Evolutionary conservation across 1,140 invertebrate species (phyloP).

Genomic region (Bombus confusus): DNA sequence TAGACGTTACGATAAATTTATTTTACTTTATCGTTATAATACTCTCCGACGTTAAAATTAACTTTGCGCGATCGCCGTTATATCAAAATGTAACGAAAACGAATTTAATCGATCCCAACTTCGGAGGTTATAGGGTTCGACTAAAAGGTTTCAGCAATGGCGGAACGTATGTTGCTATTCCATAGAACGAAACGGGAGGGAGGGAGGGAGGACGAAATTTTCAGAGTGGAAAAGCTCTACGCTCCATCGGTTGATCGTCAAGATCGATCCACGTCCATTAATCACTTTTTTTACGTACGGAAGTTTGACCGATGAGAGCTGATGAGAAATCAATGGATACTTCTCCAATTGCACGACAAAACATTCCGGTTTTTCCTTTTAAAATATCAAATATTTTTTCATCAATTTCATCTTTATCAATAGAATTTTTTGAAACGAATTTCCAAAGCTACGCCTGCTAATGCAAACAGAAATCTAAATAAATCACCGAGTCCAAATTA

Average conservation of each 20-base stretch:
- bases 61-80: neutral
- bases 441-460: too few species aligned
- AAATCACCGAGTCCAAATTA: too few species aligned
- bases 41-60: neutral
- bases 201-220: neutral
- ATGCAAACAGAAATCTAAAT: too few species aligned
- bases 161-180: neutral
- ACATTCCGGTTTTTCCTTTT: neutral
- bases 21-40: neutral
- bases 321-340: neutral
- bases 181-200: too few species aligned
- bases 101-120: neutral
- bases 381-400: too few species aligned
- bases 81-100: neutral
- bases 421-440: too few species aligned
- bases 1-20: neutral
- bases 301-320: neutral
- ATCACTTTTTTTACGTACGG: neutral
- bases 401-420: too few species aligned
- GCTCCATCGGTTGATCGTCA: neutral
- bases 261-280: neutral
- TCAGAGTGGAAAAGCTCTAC: neutral
- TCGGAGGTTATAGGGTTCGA: neutral
- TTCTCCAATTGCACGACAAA: neutral
- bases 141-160: neutral